These are phyloP conservation scores for Subacronicta megacephala DNA, from an alignment of 2,888 invertebrate genomes.

Conservation along the genomic window DNA sequence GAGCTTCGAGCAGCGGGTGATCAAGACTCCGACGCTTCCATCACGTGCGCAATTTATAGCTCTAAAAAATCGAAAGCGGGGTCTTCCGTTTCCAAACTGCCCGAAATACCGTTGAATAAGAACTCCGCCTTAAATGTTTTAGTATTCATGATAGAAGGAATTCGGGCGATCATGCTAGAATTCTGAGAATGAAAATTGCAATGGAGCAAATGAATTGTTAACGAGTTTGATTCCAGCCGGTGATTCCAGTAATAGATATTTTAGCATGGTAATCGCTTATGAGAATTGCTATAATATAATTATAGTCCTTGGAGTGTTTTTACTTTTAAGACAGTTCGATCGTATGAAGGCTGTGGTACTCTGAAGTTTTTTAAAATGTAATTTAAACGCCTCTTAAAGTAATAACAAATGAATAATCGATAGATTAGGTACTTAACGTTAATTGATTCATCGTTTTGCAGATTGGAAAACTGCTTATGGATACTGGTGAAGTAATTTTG, in stretches of 20 bases:
- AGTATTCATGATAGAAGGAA: slow-evolving; percentile 25
- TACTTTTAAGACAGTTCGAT: slow-evolving; percentile 4
- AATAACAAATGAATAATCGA: too few species aligned
- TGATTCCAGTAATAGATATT: slow-evolving; percentile 3
- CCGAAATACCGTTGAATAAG: slow-evolving; percentile 39
- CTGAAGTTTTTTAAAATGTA: neutral
- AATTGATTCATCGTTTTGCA: neutral
- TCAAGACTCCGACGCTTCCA: slow-evolving; percentile 40
- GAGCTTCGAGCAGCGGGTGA: slow-evolving; percentile 46
- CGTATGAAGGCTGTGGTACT: slow-evolving; percentile 2
- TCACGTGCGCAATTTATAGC: slow-evolving; percentile 74
- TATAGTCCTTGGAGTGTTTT: neutral
- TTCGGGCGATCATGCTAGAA: slow-evolving; percentile 13
- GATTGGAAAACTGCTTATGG: too few species aligned
- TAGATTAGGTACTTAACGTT: too few species aligned
- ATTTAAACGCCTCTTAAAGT: neutral
- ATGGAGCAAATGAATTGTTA: slow-evolving; percentile 18
- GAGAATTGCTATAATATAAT: slow-evolving; percentile 6
- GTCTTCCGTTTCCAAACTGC: slow-evolving; percentile 37
- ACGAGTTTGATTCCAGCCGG: slow-evolving; percentile 11
- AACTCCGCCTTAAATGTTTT: slow-evolving; percentile 33
- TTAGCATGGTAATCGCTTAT: slow-evolving; percentile 20
- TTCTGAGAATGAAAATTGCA: slow-evolving; percentile 17
- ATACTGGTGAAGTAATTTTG: too few species aligned
- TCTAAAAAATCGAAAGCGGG: slow-evolving; percentile 62